These are phyloP conservation scores for Rhinella marina DNA, from an alignment of 2,797 vertebrate species.

Conservation along the genomic window DNA sequence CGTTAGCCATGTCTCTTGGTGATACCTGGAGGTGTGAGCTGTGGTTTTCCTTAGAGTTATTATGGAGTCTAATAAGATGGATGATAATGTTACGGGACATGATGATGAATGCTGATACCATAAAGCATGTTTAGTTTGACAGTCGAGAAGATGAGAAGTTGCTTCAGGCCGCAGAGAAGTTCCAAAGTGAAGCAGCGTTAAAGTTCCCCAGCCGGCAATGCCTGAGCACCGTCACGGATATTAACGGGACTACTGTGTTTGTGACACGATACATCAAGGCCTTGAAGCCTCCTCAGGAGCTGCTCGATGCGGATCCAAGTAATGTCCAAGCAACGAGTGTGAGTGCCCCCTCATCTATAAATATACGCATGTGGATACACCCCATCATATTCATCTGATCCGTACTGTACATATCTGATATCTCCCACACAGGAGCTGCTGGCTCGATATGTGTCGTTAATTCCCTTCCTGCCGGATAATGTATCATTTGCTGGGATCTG, in stretches of 20 bases:
- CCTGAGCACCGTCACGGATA: slow-evolving; percentile 86
- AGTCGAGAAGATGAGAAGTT: slow-evolving; percentile 89
- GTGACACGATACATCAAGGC: slow-evolving; percentile 88
- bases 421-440: slow-evolving; percentile 80
- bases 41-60: not conserved
- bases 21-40: too few species aligned
- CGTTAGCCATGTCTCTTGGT: too few species aligned
- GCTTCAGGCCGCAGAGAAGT: slow-evolving; percentile 85
- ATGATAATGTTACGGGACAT: too few species aligned
- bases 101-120: not conserved
- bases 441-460: slow-evolving; percentile 88
- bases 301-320: slow-evolving; percentile 77
- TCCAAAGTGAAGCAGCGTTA: slow-evolving; percentile 80
- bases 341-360: slow-evolving; percentile 62
- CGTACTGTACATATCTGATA: slow-evolving; percentile 1
- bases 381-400: not conserved
- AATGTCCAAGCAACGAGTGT: slow-evolving; percentile 80
- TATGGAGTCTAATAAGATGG: not conserved
- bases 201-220: slow-evolving; percentile 85
- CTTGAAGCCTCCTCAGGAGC: slow-evolving; percentile 87
- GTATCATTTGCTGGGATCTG: slow-evolving; percentile 89
- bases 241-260: slow-evolving; percentile 91
- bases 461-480: slow-evolving; percentile 90
- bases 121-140: slow-evolving; percentile 81
- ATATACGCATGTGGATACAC: not conserved